A percentile compares a stretch with the other conserved stretches of the same genome.
Conservation (phyloP, 2,113 vertebrate species). For the Galbula dea region DNA sequence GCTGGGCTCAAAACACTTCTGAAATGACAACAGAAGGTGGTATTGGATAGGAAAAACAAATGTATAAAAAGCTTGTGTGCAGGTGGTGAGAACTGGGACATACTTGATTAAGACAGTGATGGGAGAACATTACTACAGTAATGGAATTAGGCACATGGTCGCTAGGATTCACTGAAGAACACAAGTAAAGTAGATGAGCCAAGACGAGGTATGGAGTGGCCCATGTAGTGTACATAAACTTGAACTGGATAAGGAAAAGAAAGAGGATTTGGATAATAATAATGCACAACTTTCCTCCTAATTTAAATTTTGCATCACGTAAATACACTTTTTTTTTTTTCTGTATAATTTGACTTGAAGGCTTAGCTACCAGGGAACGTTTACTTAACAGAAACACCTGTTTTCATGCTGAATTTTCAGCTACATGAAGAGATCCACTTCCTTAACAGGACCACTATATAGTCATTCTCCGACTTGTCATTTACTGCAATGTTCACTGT, state of each 20-base stretch:
- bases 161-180: background rate
- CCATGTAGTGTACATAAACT: background rate
- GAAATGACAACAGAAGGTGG: background rate
- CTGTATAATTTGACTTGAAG: background rate
- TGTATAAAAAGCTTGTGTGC: background rate
- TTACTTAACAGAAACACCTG: background rate
- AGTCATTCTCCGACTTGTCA: background rate
- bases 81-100: background rate
- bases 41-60: background rate
- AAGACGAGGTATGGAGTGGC: background rate
- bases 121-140: background rate
- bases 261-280: background rate
- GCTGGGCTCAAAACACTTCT: background rate
- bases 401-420: background rate
- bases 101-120: background rate
- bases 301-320: background rate
- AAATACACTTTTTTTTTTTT: background rate
- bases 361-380: background rate
- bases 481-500: background rate
- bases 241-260: background rate
- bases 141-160: rapidly evolving
- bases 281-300: background rate
- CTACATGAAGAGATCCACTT: background rate
- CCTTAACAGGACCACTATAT: background rate
- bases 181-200: background rate